phyloP scores from a whole-genome alignment of 1,140 invertebrate species.

The Lysiphlebus fabarum region DNA sequence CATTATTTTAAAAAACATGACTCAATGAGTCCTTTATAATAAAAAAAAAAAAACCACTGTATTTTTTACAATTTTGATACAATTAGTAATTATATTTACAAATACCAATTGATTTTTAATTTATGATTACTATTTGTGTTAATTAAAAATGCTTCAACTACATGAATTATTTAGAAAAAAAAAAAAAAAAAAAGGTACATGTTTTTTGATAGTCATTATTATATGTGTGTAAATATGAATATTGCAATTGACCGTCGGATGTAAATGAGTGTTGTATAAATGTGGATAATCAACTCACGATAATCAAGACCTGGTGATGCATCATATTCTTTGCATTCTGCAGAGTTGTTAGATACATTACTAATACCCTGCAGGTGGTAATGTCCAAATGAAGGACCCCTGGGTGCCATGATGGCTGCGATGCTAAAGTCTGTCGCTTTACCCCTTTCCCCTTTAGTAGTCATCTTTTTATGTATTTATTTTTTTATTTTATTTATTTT shows the following conservation, averaged over 20 bases:
- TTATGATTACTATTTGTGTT: no score
- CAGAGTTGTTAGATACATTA: slow-evolving; percentile 40
- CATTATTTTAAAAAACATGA: no score
- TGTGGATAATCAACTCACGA: slow-evolving; percentile 39
- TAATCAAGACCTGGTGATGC: slow-evolving; percentile 43
- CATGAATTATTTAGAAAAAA: no score
- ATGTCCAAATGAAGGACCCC: slow-evolving; percentile 54
- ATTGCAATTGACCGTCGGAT: slow-evolving; percentile 12
- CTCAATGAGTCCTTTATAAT: no score
- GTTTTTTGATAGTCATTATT: no score
- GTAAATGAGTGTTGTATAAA: not conserved
- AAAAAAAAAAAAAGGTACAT: no score
- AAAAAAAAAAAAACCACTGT: no score
- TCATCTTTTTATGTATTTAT: slow-evolving; percentile 57
- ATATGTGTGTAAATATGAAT: no score
- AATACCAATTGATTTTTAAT: no score
- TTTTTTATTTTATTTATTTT: slow-evolving; percentile 37
- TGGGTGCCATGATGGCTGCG: slow-evolving; percentile 64
- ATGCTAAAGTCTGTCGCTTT: slow-evolving; percentile 65
- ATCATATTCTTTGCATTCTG: slow-evolving; percentile 46
- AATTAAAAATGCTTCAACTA: no score
- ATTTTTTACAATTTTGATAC: no score
- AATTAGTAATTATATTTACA: no score
- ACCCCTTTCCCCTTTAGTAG: slow-evolving; percentile 52
- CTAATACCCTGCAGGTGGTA: slow-evolving; percentile 50